A percentile compares a stretch with the other conserved stretches of the same genome.
Evolutionary conservation across 2,113 vertebrate species (phyloP).

Genomic region (Eulemur macaco): DNA sequence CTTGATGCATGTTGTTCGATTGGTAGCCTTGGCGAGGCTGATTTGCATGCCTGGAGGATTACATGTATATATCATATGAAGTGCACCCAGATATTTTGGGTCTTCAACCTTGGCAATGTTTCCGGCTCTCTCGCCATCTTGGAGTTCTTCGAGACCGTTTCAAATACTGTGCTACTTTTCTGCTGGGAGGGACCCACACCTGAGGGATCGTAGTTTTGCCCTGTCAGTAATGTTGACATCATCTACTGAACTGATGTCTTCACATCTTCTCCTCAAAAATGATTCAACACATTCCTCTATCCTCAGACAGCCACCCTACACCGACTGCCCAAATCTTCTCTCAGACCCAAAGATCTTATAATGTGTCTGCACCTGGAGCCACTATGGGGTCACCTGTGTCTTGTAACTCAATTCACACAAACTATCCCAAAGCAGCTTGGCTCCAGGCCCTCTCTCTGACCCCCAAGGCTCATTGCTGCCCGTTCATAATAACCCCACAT

Average conservation of each 20-base stretch:
- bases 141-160: not conserved
- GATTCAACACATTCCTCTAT: rapidly evolving
- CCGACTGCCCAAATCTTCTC: no score
- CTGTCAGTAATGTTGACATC: not conserved
- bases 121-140: rapidly evolving
- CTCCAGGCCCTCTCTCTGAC: no score
- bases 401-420: not conserved
- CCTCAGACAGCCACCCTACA: no score
- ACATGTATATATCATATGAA: rapidly evolving
- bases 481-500: rapidly evolving
- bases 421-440: not conserved
- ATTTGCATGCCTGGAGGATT: rapidly evolving
- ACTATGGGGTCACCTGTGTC: not conserved
- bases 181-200: not conserved
- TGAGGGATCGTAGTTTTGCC: rapidly evolving
- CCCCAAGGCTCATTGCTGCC: rapidly evolving
- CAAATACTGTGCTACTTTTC: not conserved
- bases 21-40: not conserved
- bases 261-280: not conserved
- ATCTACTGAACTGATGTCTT: not conserved
- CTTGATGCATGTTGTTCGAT: not conserved
- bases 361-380: rapidly evolving
- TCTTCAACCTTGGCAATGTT: rapidly evolving
- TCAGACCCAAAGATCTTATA: no score
- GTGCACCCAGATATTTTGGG: not conserved